Evolutionary conservation across 2,797 vertebrate species (phyloP).

Genomic region (Premnoplex brunnescens): DNA sequence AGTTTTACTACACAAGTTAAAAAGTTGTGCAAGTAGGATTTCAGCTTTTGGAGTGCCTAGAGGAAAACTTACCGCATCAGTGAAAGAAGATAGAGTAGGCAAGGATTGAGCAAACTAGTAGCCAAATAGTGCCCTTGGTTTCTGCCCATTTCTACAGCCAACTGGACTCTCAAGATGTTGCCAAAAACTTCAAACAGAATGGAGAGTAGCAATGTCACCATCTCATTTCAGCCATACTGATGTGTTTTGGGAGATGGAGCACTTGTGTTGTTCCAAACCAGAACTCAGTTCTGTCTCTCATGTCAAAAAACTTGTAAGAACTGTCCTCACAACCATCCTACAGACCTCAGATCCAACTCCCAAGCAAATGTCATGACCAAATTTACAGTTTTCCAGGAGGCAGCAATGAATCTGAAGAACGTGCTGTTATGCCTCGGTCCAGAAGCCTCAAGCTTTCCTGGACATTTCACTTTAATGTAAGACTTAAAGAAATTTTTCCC

Average conservation of each 20-base stretch:
- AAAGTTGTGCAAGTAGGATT: neutral
- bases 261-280: fast-evolving
- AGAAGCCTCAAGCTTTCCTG: too few species aligned
- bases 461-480: too few species aligned
- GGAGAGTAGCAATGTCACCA: neutral
- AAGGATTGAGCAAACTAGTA: neutral
- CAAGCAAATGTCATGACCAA: neutral
- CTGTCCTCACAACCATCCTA: neutral
- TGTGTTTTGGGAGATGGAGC: fast-evolving
- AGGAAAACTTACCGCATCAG: neutral
- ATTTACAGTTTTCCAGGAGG: neutral
- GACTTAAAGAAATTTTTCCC: too few species aligned
- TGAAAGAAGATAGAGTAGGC: neutral
- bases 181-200: fast-evolving
- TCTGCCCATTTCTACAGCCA: neutral
- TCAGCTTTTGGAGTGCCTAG: neutral
- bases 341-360: neutral
- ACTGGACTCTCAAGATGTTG: neutral
- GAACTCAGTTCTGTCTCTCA: neutral
- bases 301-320: neutral
- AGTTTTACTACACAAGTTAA: neutral
- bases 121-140: neutral
- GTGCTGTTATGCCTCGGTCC: too few species aligned
- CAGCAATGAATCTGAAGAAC: neutral
- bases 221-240: neutral